Percentiles rank a stretch among this genome's conserved stretches.
These are phyloP conservation scores for Zootoca vivipara DNA, from an alignment of 2,113 vertebrate genomes.

Conservation along the genomic window DNA sequence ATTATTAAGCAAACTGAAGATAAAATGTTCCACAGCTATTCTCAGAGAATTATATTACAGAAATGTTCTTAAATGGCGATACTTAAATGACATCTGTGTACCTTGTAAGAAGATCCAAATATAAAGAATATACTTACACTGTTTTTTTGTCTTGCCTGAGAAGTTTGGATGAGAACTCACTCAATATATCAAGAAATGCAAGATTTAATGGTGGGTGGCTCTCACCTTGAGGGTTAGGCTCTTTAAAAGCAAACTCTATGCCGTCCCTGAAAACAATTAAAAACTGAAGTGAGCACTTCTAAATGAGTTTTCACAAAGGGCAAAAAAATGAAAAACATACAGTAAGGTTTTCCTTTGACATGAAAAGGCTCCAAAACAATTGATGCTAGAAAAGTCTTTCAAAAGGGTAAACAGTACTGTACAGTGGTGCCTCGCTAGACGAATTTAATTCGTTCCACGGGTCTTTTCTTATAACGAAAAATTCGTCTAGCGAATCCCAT, in stretches of 20 bases:
- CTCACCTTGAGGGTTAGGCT: constrained; percentile 96
- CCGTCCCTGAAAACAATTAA: constrained; percentile 84
- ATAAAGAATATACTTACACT: constrained; percentile 86
- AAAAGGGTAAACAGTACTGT: background rate
- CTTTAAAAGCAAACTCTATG: constrained; percentile 99
- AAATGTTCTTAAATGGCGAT: background rate
- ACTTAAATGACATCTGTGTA: background rate
- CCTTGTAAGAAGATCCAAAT: constrained; percentile 2
- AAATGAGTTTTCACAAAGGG: background rate
- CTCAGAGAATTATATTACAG: background rate
- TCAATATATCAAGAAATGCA: constrained; percentile 97
- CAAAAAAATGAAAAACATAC: background rate
- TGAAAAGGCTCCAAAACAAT: background rate
- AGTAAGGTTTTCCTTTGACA: background rate
- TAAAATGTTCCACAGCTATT: background rate
- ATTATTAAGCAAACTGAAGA: background rate
- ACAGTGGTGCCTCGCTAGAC: too few species aligned
- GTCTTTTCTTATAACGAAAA: too few species aligned
- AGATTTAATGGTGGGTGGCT: constrained; percentile 94
- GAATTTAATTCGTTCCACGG: too few species aligned
- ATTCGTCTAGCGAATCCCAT: too few species aligned
- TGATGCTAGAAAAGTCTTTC: background rate
- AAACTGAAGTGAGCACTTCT: constrained; percentile 16
- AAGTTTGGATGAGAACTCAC: constrained; percentile 98
- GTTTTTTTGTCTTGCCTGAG: constrained; percentile 99